Evolutionary conservation across 1,140 invertebrate genomes (phyloP).

Genomic region (Drosophila triauraria): DNA sequence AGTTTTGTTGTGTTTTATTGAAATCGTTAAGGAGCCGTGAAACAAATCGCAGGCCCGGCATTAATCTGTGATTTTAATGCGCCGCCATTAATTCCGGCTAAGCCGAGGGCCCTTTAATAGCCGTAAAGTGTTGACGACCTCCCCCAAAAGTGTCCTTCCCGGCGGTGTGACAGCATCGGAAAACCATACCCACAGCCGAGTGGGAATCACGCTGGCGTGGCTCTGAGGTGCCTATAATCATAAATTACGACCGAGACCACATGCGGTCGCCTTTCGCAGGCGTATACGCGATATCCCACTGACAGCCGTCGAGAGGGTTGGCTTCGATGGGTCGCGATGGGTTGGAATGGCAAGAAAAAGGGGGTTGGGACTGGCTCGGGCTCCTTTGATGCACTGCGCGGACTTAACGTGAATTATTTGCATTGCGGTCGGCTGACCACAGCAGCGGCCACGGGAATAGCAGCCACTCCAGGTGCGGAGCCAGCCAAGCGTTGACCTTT

Average conservation of each 20-base stretch:
- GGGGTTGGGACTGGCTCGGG: neutral
- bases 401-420: slow-evolving; percentile 79
- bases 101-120: slow-evolving; percentile 67
- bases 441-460: slow-evolving; percentile 29
- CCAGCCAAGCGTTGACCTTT: slow-evolving; percentile 56
- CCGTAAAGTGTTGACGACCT: slow-evolving; percentile 63
- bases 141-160: slow-evolving; percentile 37
- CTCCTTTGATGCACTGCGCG: slow-evolving; percentile 64
- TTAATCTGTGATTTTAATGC: slow-evolving; percentile 78
- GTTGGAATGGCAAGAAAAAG: neutral
- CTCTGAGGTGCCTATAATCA: slow-evolving; percentile 64
- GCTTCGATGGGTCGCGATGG: neutral
- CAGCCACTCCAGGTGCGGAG: slow-evolving; percentile 39
- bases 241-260: slow-evolving; percentile 66
- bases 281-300: slow-evolving; percentile 50
- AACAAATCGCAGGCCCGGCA: slow-evolving; percentile 56
- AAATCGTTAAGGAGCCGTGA: slow-evolving; percentile 47
- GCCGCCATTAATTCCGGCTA: slow-evolving; percentile 71
- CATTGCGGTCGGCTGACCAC: slow-evolving; percentile 52
- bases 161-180: slow-evolving; percentile 42
- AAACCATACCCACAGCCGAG: slow-evolving; percentile 17
- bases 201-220: slow-evolving; percentile 13
- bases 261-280: slow-evolving; percentile 54
- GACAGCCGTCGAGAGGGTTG: slow-evolving; percentile 17
- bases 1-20: slow-evolving; percentile 52